phyloP scores from a whole-genome alignment of 2,888 invertebrate species.

The Noctua comes region DNA sequence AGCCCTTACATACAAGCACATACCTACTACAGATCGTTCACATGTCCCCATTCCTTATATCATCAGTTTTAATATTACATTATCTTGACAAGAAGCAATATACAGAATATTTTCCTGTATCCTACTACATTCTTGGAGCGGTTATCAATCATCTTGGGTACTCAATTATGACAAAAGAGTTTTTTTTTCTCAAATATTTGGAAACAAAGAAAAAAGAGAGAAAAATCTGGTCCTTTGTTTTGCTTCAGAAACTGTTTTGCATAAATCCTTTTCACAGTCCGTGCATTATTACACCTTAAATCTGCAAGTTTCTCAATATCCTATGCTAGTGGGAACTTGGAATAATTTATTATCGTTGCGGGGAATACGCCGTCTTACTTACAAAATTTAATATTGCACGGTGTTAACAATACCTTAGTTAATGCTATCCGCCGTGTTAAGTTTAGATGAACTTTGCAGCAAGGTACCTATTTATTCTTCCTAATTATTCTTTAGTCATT shows the following conservation, averaged over 20 bases:
- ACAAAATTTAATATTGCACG: conserved; percentile 56
- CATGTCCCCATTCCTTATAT: conserved; percentile 11
- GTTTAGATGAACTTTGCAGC: conserved; percentile 35
- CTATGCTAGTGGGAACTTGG: conserved; percentile 40
- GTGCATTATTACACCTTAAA: conserved; percentile 47
- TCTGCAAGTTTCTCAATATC: conserved; percentile 62
- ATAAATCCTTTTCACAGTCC: conserved; percentile 17
- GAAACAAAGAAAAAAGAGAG: neutral
- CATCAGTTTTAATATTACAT: conserved; percentile 36
- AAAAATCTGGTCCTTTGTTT: neutral
- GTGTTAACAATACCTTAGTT: conserved; percentile 28
- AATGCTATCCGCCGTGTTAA: conserved; percentile 21
- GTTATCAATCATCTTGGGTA: conserved; percentile 36
- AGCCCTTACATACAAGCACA: conserved; percentile 18
- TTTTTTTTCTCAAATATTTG: conserved; percentile 20
- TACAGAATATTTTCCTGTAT: conserved; percentile 7
- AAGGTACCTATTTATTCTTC: conserved; percentile 1
- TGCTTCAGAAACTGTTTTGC: neutral
- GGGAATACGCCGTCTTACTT: conserved; percentile 33
- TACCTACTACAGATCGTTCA: conserved; percentile 9
- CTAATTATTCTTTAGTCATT: conserved; percentile 18
- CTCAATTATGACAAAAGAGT: conserved; percentile 37
- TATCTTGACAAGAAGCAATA: conserved; percentile 18
- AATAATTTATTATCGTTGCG: conserved; percentile 54
- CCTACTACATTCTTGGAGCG: conserved; percentile 28